Evolutionary conservation across 2,797 vertebrate genomes (phyloP).

Genomic region (Xenentodon cancila): DNA sequence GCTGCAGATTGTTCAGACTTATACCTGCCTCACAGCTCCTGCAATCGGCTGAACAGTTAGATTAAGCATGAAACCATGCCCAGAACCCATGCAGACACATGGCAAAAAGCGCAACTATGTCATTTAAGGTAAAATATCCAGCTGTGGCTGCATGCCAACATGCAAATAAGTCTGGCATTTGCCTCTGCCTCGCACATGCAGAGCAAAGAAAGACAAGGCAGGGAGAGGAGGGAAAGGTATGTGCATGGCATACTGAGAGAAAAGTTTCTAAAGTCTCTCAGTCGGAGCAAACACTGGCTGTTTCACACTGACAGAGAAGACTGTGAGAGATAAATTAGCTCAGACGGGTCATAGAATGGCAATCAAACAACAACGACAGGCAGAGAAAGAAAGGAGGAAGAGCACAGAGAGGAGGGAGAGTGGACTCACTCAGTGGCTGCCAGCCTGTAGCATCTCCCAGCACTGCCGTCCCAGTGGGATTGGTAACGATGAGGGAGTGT

Average conservation of each 20-base stretch:
- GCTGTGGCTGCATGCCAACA: conserved; percentile 42
- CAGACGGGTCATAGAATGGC: conserved; percentile 46
- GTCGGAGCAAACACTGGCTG: conserved; percentile 56
- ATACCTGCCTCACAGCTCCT: too few relatives aligned
- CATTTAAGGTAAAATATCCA: conserved; percentile 30
- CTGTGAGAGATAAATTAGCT: conserved; percentile 58
- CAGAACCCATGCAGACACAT: not conserved
- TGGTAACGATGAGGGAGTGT: conserved; percentile 41
- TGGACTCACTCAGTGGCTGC: conserved; percentile 62
- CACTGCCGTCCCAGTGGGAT: conserved; percentile 21
- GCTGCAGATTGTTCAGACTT: too few relatives aligned
- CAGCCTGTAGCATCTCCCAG: conserved; percentile 57
- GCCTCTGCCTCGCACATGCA: conserved; percentile 32
- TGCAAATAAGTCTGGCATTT: conserved; percentile 53
- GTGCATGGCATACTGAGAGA: conserved; percentile 69
- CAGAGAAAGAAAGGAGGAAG: conserved; percentile 17
- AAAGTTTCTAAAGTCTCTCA: conserved; percentile 70
- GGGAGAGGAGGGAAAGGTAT: conserved; percentile 34
- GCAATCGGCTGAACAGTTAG: too few relatives aligned
- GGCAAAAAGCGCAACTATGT: not conserved
- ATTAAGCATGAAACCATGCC: not conserved
- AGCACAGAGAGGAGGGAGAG: conserved; percentile 17
- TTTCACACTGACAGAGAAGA: conserved; percentile 48
- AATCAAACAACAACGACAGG: conserved; percentile 30
- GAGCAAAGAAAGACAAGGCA: conserved; percentile 34